Percentiles rank a stretch among this genome's conserved stretches.
These are phyloP conservation scores for Drosophila punjabiensis DNA, from an alignment of 1,140 invertebrate genomes.

Conservation along the genomic window DNA sequence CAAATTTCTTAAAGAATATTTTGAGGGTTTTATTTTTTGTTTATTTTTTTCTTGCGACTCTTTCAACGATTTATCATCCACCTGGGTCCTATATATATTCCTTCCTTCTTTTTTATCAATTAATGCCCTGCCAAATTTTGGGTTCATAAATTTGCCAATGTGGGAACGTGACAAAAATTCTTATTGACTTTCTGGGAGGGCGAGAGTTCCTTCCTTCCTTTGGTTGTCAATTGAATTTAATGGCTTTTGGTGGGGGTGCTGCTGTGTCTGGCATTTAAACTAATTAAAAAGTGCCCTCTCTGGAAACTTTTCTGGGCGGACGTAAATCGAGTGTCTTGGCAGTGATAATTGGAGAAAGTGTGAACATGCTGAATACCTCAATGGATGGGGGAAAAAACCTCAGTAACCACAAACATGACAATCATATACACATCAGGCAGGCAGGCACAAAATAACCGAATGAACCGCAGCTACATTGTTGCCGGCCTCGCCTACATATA, in stretches of 20 bases:
- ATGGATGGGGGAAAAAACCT: conserved; percentile 25
- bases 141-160: conserved; percentile 62
- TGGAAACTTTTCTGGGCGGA: neutral
- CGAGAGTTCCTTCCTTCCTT: neutral
- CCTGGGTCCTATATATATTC: conserved; percentile 31
- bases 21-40: neutral
- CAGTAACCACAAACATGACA: conserved; percentile 71
- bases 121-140: conserved; percentile 62
- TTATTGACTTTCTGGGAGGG: conserved; percentile 47
- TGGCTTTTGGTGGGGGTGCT: conserved; percentile 42
- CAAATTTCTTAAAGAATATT: conserved; percentile 29
- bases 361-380: conserved; percentile 38
- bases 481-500: conserved; percentile 29
- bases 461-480: conserved; percentile 61
- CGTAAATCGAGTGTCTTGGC: conserved; percentile 14
- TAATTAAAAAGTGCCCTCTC: conserved; percentile 61
- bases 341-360: conserved; percentile 34
- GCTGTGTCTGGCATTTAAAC: conserved; percentile 67
- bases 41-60: neutral
- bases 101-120: conserved; percentile 48
- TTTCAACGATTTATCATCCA: conserved; percentile 52
- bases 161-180: conserved; percentile 64
- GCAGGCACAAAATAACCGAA: conserved; percentile 32
- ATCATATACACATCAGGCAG: conserved; percentile 58
- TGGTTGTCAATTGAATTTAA: conserved; percentile 74